Conservation (phyloP, 2,797 vertebrate species). For the Xenops minutus region DNA sequence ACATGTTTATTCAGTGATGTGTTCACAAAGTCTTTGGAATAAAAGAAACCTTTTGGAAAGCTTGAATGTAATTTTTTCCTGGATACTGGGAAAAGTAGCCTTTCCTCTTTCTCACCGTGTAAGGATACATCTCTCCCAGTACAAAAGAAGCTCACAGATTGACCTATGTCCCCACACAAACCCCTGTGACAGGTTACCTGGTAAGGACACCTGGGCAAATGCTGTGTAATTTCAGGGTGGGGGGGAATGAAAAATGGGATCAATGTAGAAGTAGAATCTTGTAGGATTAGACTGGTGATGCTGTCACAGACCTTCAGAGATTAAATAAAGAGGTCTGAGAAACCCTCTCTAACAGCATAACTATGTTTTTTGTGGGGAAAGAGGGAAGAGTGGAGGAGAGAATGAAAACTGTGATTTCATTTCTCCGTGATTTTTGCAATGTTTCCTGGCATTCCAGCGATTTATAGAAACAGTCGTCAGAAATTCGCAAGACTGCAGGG, state of each 20-base stretch:
- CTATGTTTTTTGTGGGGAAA: background rate
- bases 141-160: background rate
- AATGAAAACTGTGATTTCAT: background rate
- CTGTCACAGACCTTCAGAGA: background rate
- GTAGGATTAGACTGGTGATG: background rate
- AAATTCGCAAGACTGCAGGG: background rate
- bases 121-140: background rate
- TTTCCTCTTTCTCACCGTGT: background rate
- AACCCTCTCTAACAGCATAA: background rate
- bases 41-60: slow-evolving; percentile 9
- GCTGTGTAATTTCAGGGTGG: background rate
- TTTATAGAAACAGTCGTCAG: slow-evolving; percentile 35
- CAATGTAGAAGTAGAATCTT: background rate
- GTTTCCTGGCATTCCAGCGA: slow-evolving; percentile 6
- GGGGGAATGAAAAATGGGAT: background rate
- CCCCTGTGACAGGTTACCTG: background rate
- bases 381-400: background rate
- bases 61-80: background rate
- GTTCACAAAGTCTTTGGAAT: background rate
- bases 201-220: background rate
- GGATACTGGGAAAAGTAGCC: background rate
- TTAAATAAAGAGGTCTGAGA: background rate
- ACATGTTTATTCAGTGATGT: background rate
- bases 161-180: background rate
- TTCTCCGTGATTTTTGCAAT: background rate